Base-by-base conservation (phyloP, 2,888 invertebrate genomes). In the Apodemia hepburni region DNA sequence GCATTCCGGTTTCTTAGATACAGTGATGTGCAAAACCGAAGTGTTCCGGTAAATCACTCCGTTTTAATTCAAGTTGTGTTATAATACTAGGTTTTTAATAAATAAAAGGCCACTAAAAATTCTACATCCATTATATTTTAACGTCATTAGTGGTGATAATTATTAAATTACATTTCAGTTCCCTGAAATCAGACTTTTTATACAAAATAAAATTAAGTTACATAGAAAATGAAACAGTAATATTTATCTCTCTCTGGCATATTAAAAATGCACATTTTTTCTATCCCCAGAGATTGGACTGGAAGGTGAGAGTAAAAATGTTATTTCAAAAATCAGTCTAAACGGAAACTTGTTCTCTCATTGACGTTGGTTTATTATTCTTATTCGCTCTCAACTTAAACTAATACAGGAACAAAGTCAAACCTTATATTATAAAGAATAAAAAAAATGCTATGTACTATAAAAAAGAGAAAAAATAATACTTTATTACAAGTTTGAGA, bases 111-210 rank as follows among this genome's bases (percentile, higher is more conserved):
- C 70, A 77, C 70, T 73, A 59, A 76, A 80, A 85, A 87, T 85
- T 88, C 90, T 90, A 90, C 89, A 84, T 89, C 87, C 88, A 87
- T 85, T 90, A 90, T 89, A 90, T 87, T 89, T 88, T 79, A 87
- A 83, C 77, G 80, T 83, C 86, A 81, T 85, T 81, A 87, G 79
- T 81, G 77, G 75, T 81, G 85, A 87, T 85, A 82, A 80, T 86
- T 81, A 85, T 86, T 87, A 85, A 82, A 83, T 81, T 78, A 86
- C 81, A 81, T 80, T 80, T 77, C 76, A 81, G 74, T 51, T 51
- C 29, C 42, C 27, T 58, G 45, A 61, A 61, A 61, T 17, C 49
- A 18, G 49, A 49, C 49, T 76, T 82, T 82, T 82, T 82, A 42
- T 42, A 42, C 42, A 84, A 61, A 22, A 58, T 79, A 83, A 79